phyloP scores from a whole-genome alignment of 1,140 invertebrate species.

The Drosophila ohnishii region DNA sequence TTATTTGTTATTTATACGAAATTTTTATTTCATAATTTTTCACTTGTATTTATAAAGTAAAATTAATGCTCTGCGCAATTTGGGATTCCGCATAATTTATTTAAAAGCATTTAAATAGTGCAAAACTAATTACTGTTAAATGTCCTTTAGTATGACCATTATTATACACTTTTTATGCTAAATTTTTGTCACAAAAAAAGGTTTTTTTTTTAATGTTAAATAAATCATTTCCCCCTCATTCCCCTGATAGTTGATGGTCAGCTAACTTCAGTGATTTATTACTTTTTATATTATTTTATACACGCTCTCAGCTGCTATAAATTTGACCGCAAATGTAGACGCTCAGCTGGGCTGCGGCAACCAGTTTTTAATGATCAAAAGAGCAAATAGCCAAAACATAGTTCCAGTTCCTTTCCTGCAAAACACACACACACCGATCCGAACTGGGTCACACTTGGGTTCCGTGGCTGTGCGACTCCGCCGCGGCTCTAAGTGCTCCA shows the following conservation, averaged over 20 bases:
- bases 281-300: not conserved
- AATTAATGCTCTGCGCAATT: too few relatives aligned
- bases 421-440: conserved; percentile 42
- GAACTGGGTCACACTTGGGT: conserved; percentile 72
- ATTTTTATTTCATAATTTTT: not conserved
- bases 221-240: not conserved
- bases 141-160: not conserved
- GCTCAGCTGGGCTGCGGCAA: conserved; percentile 50
- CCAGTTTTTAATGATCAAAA: conserved; percentile 80
- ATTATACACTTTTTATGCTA: not conserved
- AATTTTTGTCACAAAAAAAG: not conserved
- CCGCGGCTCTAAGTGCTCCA: conserved; percentile 69
- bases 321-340: conserved; percentile 18
- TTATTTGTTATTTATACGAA: not conserved
- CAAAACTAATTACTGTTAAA: too few relatives aligned
- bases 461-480: conserved; percentile 16
- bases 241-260: not conserved
- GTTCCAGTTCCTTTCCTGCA: conserved; percentile 63
- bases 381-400: conserved; percentile 59
- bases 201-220: not conserved
- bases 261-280: conserved; percentile 24
- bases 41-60: too few relatives aligned
- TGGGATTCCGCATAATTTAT: not conserved
- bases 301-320: not conserved
- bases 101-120: not conserved